Evolutionary conservation across 37 sponge, comb jelly and placozoan species (phyloP).

Genomic region (Cladorhizidae sp.): DNA sequence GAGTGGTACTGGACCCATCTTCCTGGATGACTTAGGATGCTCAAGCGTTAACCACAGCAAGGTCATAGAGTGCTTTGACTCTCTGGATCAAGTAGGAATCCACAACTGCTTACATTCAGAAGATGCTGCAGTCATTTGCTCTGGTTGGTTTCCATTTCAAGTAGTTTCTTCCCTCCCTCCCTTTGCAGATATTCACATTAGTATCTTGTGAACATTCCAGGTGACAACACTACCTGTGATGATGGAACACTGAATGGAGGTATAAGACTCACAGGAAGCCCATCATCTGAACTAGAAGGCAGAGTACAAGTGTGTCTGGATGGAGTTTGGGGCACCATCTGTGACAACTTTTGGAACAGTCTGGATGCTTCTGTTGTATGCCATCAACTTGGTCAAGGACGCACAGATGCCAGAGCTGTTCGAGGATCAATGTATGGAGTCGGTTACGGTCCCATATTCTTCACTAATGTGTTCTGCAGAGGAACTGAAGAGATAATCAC

Average conservation of each 20-base stretch:
- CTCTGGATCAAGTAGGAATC: not conserved
- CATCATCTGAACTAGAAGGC: slow-evolving; percentile 8
- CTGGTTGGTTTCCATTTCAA: too few relatives aligned
- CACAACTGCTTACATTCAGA: slow-evolving; percentile 58
- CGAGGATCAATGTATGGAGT: slow-evolving; percentile 12
- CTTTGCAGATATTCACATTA: not conserved
- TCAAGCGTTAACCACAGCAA: not conserved
- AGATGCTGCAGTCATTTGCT: slow-evolving; percentile 48
- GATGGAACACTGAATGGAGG: slow-evolving; percentile 14
- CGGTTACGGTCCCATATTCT: slow-evolving; percentile 20
- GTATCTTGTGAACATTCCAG: too few relatives aligned
- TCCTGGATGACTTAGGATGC: slow-evolving; percentile 24
- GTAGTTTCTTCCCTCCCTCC: not conserved
- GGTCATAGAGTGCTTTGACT: slow-evolving; percentile 10
- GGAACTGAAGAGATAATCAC: slow-evolving; percentile 19
- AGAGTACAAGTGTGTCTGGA: slow-evolving; percentile 43
- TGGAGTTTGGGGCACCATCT: slow-evolving; percentile 58
- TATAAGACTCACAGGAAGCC: slow-evolving; percentile 26
- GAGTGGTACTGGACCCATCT: slow-evolving; percentile 27
- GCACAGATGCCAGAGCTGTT: slow-evolving; percentile 18
- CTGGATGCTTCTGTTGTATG: slow-evolving; percentile 41
- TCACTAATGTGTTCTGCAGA: slow-evolving; percentile 9
- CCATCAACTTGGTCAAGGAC: not conserved
- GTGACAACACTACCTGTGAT: too few relatives aligned
- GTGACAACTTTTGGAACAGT: slow-evolving; percentile 33